Evolutionary conservation across 2,113 vertebrate genomes (phyloP).

Genomic region (Semicossyphus pulcher): DNA sequence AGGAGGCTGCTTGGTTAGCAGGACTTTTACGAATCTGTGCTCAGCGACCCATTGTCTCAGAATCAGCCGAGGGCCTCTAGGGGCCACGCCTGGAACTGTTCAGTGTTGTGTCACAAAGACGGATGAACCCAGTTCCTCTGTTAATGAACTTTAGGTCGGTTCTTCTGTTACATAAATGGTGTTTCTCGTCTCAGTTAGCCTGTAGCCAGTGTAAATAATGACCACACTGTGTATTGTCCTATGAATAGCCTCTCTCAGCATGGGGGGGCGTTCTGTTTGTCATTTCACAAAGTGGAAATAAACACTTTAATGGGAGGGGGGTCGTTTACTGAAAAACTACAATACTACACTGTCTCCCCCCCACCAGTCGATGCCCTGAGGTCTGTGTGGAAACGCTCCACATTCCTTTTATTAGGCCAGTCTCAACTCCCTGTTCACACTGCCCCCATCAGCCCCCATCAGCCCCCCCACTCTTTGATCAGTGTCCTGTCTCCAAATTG

Average conservation of each 20-base stretch:
- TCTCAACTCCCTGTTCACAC: conserved; percentile 19
- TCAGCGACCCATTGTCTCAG: no score
- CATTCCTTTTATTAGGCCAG: conserved; percentile 74
- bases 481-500: conserved; percentile 62
- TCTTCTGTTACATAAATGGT: neutral
- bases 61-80: no score
- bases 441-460: conserved; percentile 47
- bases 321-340: conserved; percentile 9
- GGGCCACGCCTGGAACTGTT: no score
- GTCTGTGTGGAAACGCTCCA: conserved; percentile 71
- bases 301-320: conserved; percentile 4
- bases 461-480: conserved; percentile 75
- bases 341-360: conserved; percentile 28
- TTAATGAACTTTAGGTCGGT: neutral
- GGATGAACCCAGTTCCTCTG: neutral
- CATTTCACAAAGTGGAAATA: conserved; percentile 5
- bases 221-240: conserved; percentile 19
- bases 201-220: conserved; percentile 17
- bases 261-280: neutral
- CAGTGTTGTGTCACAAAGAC: no score
- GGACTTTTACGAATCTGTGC: no score
- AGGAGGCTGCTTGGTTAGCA: no score
- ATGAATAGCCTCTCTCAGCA: conserved; percentile 18
- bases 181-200: neutral
- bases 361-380: conserved; percentile 45